Conservation (phyloP, 2,113 vertebrate genomes). For the Taxidea taxus region DNA sequence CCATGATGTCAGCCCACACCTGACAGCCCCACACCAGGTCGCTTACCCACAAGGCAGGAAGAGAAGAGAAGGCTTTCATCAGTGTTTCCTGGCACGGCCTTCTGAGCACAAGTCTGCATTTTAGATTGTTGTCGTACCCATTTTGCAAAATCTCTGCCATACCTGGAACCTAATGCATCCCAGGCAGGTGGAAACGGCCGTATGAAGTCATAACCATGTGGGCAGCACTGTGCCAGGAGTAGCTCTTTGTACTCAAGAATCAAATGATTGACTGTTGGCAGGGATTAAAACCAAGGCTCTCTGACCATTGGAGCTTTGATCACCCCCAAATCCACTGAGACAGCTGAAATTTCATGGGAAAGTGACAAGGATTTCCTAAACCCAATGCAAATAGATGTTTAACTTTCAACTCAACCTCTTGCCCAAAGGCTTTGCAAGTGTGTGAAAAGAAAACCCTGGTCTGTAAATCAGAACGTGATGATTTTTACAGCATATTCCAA, state of each 20-base stretch:
- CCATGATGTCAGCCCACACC: rapidly evolving
- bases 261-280: not conserved
- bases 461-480: not conserved
- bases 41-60: rapidly evolving
- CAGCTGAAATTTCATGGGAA: slow-evolving; percentile 1
- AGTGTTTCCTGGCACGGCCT: not conserved
- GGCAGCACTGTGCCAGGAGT: rapidly evolving
- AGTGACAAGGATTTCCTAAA: slow-evolving; percentile 25
- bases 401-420: not conserved
- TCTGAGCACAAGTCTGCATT: not conserved
- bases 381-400: slow-evolving; percentile 50
- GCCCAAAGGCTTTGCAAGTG: not conserved
- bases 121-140: not conserved
- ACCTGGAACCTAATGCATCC: rapidly evolving
- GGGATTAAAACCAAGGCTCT: not conserved
- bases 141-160: not conserved
- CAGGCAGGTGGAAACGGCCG: not conserved
- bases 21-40: rapidly evolving
- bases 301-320: not conserved
- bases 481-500: not conserved
- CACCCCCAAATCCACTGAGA: not conserved
- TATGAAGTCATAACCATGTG: not conserved
- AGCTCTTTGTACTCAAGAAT: not conserved
- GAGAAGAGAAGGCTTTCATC: no score
- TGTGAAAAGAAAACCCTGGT: not conserved